These are phyloP conservation scores for Epinephelus moara DNA, from an alignment of 2,113 vertebrate species.

Conservation along the genomic window DNA sequence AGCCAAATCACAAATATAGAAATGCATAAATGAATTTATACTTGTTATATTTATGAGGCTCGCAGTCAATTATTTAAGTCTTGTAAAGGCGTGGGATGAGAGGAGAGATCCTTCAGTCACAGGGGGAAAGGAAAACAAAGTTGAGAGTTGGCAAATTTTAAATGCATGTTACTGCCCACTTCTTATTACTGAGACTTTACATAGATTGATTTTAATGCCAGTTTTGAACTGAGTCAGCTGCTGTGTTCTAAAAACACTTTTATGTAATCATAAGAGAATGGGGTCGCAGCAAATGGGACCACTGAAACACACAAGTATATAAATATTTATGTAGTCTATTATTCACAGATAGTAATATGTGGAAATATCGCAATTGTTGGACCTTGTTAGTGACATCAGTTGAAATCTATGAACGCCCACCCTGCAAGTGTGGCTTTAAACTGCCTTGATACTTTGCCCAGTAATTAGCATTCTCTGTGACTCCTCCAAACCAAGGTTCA, in stretches of 20 bases:
- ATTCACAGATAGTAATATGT: background rate
- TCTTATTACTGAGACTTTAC: background rate
- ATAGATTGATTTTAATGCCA: background rate
- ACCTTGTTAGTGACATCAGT: background rate
- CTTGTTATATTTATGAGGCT: background rate
- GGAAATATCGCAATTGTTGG: background rate
- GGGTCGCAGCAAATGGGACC: background rate
- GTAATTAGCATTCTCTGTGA: background rate
- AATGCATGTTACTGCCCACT: background rate
- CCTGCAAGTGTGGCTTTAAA: background rate
- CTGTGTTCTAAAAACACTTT: background rate
- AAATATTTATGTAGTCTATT: background rate
- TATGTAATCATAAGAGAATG: background rate
- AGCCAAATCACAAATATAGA: background rate
- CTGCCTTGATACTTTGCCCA: background rate
- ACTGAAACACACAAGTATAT: background rate
- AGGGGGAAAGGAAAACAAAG: background rate
- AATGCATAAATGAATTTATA: background rate
- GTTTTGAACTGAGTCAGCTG: background rate
- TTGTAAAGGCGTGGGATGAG: background rate
- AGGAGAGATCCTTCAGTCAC: background rate
- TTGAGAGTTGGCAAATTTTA: background rate
- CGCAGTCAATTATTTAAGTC: conserved; percentile 1
- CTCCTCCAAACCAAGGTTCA: background rate
- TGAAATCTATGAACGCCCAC: background rate